Conservation (phyloP, 1,140 invertebrate species). For the Halyomorpha halys region DNA sequence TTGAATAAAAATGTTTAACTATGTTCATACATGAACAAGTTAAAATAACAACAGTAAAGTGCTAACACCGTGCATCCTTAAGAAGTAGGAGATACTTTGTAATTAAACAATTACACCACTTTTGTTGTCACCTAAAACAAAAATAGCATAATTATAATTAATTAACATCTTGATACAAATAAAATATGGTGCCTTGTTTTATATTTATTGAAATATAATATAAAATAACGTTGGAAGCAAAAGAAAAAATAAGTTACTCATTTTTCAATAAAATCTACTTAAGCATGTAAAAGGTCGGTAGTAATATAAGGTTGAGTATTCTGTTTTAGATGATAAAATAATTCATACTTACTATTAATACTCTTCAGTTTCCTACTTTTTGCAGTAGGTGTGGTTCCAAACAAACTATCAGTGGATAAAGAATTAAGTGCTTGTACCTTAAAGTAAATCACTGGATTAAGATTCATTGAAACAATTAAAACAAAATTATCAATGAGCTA, state of each 20-base stretch:
- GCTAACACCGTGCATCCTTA: too few species aligned
- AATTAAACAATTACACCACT: conserved; percentile 14
- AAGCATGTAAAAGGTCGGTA: neutral
- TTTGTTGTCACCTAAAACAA: conserved; percentile 17
- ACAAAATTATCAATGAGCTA: too few species aligned
- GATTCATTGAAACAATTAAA: too few species aligned
- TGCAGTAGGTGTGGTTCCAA: neutral
- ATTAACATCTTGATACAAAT: neutral
- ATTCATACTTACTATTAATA: neutral
- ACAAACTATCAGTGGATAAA: neutral
- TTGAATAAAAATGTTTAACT: too few species aligned
- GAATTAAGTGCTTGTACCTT: conserved; percentile 2
- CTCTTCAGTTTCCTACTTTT: neutral
- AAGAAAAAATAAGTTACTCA: neutral
- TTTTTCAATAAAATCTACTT: neutral
- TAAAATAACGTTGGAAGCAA: neutral
- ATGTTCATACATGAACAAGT: too few species aligned
- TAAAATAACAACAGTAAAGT: too few species aligned
- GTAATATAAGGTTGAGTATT: neutral
- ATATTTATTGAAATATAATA: neutral
- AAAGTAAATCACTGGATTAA: neutral
- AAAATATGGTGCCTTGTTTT: neutral
- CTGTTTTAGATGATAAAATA: neutral
- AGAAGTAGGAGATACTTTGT: too few species aligned
- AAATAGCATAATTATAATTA: neutral